Base-by-base conservation (phyloP, 2,888 invertebrate genomes). In the Steinernema scapterisci region DNA sequence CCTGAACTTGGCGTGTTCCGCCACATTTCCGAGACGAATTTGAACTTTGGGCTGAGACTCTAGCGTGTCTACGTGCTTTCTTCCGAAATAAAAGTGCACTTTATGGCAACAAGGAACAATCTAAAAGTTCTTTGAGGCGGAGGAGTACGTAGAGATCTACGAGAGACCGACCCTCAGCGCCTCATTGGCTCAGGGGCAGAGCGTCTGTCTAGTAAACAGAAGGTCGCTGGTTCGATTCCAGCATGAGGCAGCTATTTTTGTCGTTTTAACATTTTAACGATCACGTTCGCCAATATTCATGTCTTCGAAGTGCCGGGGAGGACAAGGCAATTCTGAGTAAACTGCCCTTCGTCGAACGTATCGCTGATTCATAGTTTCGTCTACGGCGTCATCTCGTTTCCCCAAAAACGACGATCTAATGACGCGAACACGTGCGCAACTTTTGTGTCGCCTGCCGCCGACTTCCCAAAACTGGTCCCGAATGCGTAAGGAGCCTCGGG, bases 141-240 rank as follows among this genome's bases (percentile, higher is more conserved):
- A 38, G 9, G 3, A 6, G 38, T 38, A 6, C 5, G 9, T 38
- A 38, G 38, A 38, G 3, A 38, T 6, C 38, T 38, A 38, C 38
- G 38, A 38, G 38, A 6, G 38, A 9, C 5, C 38, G 38, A 9
- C 38, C 3, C 9, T 6, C 38, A 38, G 9, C 5, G 80, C 81
- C 80, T 80, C 78, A 81, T 80, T 81, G 79, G 80, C 80, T 80
- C 80, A 80, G 80, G 74, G 80, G 80, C 78, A 81, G 81, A 81
- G 81, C 81, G 81, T 81, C 81, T 81, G 81, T 81, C 81, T 81
- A 82, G 81, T 81, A 81, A 81, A 81, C 81, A 81, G 81, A 81
- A 81, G 81, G 81, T 81, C 81, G 78, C 80, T 79, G 82, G 83
- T 83, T 83, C 83, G 80, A 83, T 83, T 83, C 83, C 81, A 81